phyloP scores from a whole-genome alignment of 2,888 invertebrate species.

The Gymnocheta viridis region DNA sequence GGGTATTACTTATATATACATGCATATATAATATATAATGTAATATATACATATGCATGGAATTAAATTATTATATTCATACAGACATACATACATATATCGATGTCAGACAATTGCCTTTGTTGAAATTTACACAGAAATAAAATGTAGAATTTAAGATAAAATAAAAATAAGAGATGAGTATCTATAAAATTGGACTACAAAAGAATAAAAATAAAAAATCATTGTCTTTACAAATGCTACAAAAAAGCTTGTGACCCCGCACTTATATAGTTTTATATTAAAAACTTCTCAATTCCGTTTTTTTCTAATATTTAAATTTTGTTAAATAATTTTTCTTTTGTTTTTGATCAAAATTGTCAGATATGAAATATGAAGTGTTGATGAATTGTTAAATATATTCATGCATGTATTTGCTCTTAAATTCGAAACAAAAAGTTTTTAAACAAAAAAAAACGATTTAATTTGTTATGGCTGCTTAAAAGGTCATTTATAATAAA shows the following conservation, averaged over 20 bases:
- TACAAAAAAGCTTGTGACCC: conserved; percentile 54
- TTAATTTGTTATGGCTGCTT: conserved; percentile 61
- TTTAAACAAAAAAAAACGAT: conserved; percentile 15
- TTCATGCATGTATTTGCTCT: background rate
- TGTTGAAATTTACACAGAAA: conserved; percentile 41
- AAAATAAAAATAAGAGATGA: conserved; percentile 29
- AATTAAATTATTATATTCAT: too few relatives aligned
- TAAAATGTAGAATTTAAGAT: conserved; percentile 15
- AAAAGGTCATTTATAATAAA: conserved; percentile 62
- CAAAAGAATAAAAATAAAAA: conserved; percentile 19
- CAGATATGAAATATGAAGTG: conserved; percentile 66
- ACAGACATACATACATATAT: background rate
- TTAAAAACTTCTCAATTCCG: background rate
- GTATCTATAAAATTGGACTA: conserved; percentile 19
- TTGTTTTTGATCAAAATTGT: conserved; percentile 52
- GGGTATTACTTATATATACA: too few relatives aligned
- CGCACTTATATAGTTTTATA: conserved; percentile 49
- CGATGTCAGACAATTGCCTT: background rate
- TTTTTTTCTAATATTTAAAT: conserved; percentile 31
- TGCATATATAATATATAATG: too few relatives aligned
- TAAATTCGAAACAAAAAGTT: background rate
- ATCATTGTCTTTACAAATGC: conserved; percentile 19
- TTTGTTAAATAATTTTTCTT: conserved; percentile 27
- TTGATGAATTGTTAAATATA: conserved; percentile 63
- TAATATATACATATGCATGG: too few relatives aligned